These are phyloP conservation scores for Carassius gibelio DNA, from an alignment of 2,113 vertebrate species.

Conservation along the genomic window DNA sequence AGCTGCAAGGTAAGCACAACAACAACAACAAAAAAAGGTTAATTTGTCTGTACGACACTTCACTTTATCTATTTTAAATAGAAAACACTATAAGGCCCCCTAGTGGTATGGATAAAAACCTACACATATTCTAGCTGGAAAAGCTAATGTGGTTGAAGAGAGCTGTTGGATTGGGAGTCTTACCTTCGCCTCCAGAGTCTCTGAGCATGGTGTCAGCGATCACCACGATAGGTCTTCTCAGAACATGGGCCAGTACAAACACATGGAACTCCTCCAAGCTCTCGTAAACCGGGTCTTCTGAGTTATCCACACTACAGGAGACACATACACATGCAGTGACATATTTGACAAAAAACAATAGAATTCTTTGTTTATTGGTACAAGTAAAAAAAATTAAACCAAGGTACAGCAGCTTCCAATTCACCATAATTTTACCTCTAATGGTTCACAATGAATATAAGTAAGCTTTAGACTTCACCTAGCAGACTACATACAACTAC, in stretches of 20 bases:
- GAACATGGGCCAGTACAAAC: slow-evolving; percentile 93
- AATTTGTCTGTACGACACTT: too few species aligned
- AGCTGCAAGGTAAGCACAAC: slow-evolving; percentile 71
- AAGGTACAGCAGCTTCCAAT: background rate
- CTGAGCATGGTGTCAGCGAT: slow-evolving; percentile 96
- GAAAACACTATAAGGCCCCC: background rate
- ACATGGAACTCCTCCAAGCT: slow-evolving; percentile 98
- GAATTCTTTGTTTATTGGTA: background rate
- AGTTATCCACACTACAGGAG: slow-evolving; percentile 85
- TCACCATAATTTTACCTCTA: background rate
- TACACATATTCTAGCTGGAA: background rate
- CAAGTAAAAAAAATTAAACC: background rate
- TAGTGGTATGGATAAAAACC: background rate
- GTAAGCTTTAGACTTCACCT: background rate
- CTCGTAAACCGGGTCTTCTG: slow-evolving; percentile 96
- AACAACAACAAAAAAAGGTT: too few species aligned
- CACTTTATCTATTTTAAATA: background rate
- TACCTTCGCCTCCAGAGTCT: slow-evolving; percentile 98
- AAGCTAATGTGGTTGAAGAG: background rate
- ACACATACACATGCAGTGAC: slow-evolving; percentile 10
- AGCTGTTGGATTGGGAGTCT: background rate
- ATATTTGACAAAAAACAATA: background rate
- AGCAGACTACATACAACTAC: background rate
- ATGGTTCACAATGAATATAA: background rate
- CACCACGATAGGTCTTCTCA: slow-evolving; percentile 92